Percentiles rank a stretch among this genome's conserved stretches.
phyloP scores from a whole-genome alignment of 2,888 invertebrate genomes.

The Adelognathus sp. region DNA sequence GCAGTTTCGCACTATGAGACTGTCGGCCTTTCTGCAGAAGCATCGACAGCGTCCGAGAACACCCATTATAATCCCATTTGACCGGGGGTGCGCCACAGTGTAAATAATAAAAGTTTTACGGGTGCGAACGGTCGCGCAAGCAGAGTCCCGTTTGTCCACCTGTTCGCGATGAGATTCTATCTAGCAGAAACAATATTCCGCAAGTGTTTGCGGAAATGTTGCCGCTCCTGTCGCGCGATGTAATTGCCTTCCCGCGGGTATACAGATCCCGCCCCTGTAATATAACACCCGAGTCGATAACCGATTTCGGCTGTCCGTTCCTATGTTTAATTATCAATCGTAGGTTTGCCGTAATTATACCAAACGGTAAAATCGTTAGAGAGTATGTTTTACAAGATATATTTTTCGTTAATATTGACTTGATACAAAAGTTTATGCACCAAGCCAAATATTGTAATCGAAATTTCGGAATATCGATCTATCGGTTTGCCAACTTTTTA shows the following conservation, averaged over 20 bases:
- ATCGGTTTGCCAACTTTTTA: background rate
- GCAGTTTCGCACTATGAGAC: background rate
- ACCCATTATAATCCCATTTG: background rate
- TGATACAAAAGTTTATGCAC: too few species aligned
- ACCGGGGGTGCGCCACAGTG: background rate
- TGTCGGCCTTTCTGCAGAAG: background rate
- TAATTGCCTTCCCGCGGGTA: background rate
- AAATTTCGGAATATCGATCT: too few species aligned
- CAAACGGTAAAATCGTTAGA: too few species aligned
- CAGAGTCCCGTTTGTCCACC: conserved; percentile 11
- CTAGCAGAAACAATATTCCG: background rate
- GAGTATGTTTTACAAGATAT: too few species aligned
- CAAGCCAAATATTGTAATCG: too few species aligned
- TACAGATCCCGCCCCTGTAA: too few species aligned
- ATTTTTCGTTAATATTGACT: background rate
- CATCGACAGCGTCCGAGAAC: background rate
- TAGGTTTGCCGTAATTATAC: too few species aligned
- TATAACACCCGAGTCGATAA: too few species aligned
- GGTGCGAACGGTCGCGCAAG: background rate
- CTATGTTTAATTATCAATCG: too few species aligned
- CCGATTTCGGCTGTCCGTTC: too few species aligned
- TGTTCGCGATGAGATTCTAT: conserved; percentile 6
- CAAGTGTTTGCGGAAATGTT: background rate
- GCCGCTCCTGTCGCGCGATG: background rate
- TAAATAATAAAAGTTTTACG: conserved; percentile 16